These are phyloP conservation scores for Stenichneumon culpator DNA, from an alignment of 2,888 invertebrate genomes.

Conservation along the genomic window DNA sequence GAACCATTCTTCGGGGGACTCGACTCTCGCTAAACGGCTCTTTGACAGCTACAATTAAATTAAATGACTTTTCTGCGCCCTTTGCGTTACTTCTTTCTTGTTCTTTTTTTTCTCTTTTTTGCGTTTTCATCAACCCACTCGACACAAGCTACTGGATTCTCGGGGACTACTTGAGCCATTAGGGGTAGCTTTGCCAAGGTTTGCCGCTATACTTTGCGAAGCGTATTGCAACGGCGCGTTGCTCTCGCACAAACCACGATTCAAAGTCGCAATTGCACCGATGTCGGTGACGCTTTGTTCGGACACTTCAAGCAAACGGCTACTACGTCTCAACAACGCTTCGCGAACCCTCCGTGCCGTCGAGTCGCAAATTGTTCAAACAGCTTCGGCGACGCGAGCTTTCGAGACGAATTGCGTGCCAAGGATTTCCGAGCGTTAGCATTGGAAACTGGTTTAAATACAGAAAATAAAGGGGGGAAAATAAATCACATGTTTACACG, in stretches of 20 bases:
- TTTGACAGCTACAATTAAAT: constrained; percentile 45
- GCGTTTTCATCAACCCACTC: neutral
- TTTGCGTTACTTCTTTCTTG: neutral
- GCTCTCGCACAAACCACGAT: constrained; percentile 19
- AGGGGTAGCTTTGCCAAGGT: neutral
- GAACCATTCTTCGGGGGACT: constrained; percentile 21
- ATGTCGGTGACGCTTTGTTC: neutral
- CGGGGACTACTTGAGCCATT: constrained; percentile 8
- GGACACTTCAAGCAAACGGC: neutral
- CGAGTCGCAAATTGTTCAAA: neutral
- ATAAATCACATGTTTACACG: too few relatives aligned
- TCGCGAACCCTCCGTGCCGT: neutral
- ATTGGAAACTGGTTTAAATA: too few relatives aligned
- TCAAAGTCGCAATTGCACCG: constrained; percentile 29
- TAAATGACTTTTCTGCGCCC: constrained; percentile 22
- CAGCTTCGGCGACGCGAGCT: neutral
- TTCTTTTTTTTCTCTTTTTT: neutral
- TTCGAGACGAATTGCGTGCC: neutral
- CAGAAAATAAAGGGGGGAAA: too few relatives aligned
- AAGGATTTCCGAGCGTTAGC: too few relatives aligned
- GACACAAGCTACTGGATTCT: constrained; percentile 8
- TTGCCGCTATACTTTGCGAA: neutral
- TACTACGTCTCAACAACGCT: constrained; percentile 30
- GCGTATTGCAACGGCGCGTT: constrained; percentile 26
- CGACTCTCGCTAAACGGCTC: constrained; percentile 27